Evolutionary conservation across 2,888 invertebrate species (phyloP), one percentile per base, ranked within the genome.

Genomic region (Shargacucullia verbasci): DNA sequence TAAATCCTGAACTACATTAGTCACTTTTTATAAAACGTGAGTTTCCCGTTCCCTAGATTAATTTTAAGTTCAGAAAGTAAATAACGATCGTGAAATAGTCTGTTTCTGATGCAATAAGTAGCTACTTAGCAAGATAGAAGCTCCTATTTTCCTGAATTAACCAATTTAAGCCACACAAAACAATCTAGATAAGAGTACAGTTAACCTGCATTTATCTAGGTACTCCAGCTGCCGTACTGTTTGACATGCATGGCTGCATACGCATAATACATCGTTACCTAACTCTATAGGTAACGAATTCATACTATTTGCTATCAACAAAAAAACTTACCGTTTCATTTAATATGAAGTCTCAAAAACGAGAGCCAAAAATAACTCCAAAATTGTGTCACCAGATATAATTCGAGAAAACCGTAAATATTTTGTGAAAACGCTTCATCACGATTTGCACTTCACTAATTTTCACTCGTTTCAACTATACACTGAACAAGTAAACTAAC

Each of bases 271-370:
- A 29, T 43, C 41, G 3, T 43, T 29, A 43, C 10, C 13, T 41
- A 41, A 29, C 27, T 27, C 40, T 5, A 33, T 5, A 33, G 20
- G 20, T 20, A 20, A 4, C 20, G 2, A 20, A 20, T 4, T 20
- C 2, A 20, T 20, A 12, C 1, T 35, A 2, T 34, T 20, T 3
- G 35, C n/a, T 15, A 34, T 39, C 34, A 47, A 58, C 27, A 20
- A 49, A 44, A n/a, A 11, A 12, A 76, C 76, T 76, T 49, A 78
- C 78, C 71, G 68, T 73, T 47, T 72, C 78, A 78, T 78, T 78
- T 72, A 75, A 59, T 45, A 47, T 35, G 50, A 53, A 52, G 56
- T 39, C 33, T 27, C 25, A 52, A 62, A 59, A 34, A 49, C 46
- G 12, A 8, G 11, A 34, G 34, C 53, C 62, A 11, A 59, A 76